phyloP scores from a whole-genome alignment of 2,888 invertebrate genomes.

The Chalcosyrphus nemorum region DNA sequence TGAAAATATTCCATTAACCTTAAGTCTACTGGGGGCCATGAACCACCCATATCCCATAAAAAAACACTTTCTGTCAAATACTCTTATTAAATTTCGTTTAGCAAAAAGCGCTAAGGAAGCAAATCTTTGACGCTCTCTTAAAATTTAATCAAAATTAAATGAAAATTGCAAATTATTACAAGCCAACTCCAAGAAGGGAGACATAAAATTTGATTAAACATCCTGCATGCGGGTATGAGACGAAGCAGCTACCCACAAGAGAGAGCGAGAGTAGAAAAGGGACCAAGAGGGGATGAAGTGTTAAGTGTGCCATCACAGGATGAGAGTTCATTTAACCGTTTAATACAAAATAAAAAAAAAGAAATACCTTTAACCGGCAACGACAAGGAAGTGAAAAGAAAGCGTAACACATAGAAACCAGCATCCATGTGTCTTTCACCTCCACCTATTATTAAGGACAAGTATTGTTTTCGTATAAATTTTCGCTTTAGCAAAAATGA shows the following conservation, averaged over 20 bases:
- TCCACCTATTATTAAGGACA: too few relatives aligned
- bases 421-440: constrained; percentile 38
- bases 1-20: too few relatives aligned
- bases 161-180: constrained; percentile 73
- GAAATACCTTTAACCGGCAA: not conserved
- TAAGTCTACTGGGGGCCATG: too few relatives aligned
- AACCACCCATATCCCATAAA: not conserved
- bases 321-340: constrained; percentile 69
- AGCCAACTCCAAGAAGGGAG: constrained; percentile 49
- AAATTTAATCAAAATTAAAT: constrained; percentile 73
- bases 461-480: too few relatives aligned
- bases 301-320: constrained; percentile 56
- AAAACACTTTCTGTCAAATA: constrained; percentile 30
- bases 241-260: not conserved
- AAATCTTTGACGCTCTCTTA: constrained; percentile 68
- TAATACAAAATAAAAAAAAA: constrained; percentile 56
- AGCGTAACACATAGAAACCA: constrained; percentile 9
- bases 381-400: constrained; percentile 19
- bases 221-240: constrained; percentile 38
- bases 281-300: constrained; percentile 52
- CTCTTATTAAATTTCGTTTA: constrained; percentile 65
- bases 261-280: constrained; percentile 25
- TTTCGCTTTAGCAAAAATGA: too few relatives aligned
- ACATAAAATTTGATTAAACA: constrained; percentile 72
- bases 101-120: constrained; percentile 63